Evolutionary conservation across 2,888 invertebrate genomes (phyloP).

Genomic region (Zhuqinia jingwanae): DNA sequence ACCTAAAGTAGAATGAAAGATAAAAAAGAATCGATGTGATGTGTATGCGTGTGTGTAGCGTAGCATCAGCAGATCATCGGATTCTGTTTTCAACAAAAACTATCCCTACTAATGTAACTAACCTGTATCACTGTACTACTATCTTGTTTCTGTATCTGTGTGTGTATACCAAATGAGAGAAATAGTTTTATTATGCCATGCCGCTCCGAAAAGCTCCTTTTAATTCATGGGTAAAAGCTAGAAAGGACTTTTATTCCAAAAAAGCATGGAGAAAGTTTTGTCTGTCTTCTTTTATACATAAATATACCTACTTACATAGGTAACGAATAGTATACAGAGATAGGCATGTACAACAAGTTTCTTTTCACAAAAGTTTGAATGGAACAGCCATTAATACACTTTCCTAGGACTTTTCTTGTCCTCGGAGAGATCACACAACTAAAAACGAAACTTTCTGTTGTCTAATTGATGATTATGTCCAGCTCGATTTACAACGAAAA

Average conservation of each 20-base stretch:
- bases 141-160: too few species aligned
- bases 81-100: neutral
- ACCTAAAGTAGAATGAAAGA: neutral
- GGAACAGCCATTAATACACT: conserved; percentile 46
- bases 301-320: too few species aligned
- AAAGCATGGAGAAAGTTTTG: conserved; percentile 9
- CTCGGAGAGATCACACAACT: conserved; percentile 44
- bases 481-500: conserved; percentile 42
- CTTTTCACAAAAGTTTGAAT: conserved; percentile 46
- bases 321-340: too few species aligned
- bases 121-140: conserved; percentile 27
- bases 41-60: too few species aligned
- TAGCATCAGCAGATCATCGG: too few species aligned
- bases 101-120: conserved; percentile 23
- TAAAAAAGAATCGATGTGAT: too few species aligned
- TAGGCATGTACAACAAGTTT: conserved; percentile 49
- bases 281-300: neutral
- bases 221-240: neutral
- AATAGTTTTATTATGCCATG: neutral
- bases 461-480: conserved; percentile 53
- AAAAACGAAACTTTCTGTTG: conserved; percentile 35
- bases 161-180: neutral
- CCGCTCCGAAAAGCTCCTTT: neutral
- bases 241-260: neutral
- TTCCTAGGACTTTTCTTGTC: conserved; percentile 49